Conservation (phyloP, 2,797 vertebrate genomes). For the Liasis olivaceus region DNA sequence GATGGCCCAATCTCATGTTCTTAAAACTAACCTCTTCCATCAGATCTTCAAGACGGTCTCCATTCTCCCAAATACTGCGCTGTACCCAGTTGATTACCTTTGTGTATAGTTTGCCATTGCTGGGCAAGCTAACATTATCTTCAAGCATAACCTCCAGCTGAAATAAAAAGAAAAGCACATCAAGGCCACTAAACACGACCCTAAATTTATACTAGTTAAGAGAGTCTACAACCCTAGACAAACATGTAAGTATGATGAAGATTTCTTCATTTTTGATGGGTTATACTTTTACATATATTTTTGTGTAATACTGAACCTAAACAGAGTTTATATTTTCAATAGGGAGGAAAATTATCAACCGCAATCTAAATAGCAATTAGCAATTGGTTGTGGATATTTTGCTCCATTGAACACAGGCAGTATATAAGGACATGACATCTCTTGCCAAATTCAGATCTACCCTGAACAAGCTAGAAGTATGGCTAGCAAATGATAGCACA, state of each 20-base stretch:
- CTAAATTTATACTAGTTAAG: not conserved
- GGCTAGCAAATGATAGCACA: not conserved
- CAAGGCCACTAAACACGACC: not conserved
- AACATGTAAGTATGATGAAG: not conserved
- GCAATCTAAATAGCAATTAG: not conserved
- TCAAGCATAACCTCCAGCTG: constrained; percentile 99
- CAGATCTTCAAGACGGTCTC: constrained; percentile 91
- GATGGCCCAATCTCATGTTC: constrained; percentile 70
- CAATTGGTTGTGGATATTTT: not conserved
- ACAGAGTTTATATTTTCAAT: not conserved
- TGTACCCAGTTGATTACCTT: constrained; percentile 99
- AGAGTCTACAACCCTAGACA: not conserved
- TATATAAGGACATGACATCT: not conserved
- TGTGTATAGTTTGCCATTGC: constrained; percentile 96
- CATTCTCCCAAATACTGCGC: constrained; percentile 96
- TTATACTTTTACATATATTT: not conserved
- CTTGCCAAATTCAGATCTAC: not conserved
- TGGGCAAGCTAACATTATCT: constrained; percentile 94
- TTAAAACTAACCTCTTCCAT: constrained; percentile 98
- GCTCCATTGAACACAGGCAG: not conserved
- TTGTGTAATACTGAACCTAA: not conserved
- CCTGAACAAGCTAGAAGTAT: not conserved
- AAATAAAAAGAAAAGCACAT: constrained; percentile 42
- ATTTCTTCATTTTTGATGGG: not conserved
- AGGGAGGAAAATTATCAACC: not conserved